These are phyloP conservation scores for Camponotus pennsylvanicus DNA, from an alignment of 1,140 invertebrate genomes.

Conservation along the genomic window DNA sequence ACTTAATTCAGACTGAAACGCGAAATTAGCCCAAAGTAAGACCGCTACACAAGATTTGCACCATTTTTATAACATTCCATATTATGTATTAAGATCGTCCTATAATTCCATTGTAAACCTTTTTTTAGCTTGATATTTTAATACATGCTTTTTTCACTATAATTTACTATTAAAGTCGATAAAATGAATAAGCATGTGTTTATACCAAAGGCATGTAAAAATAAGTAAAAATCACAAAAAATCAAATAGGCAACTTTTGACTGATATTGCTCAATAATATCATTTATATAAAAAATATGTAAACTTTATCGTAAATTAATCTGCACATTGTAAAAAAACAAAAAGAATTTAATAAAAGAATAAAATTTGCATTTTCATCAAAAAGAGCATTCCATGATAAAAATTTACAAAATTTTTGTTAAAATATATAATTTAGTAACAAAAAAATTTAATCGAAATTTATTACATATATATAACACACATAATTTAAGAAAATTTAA, in stretches of 20 bases:
- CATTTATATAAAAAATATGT: constrained; percentile 24
- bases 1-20: constrained; percentile 69
- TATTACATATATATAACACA: too few species aligned
- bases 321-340: constrained; percentile 37
- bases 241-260: constrained; percentile 23
- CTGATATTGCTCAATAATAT: constrained; percentile 39
- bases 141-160: constrained; percentile 33
- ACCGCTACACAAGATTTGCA: constrained; percentile 4
- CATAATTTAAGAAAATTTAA: not conserved
- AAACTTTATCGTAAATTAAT: constrained; percentile 5
- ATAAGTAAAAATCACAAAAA: constrained; percentile 7
- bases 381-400: constrained; percentile 35
- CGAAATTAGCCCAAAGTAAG: constrained; percentile 1
- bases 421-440: constrained; percentile 43
- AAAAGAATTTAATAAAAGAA: constrained; percentile 38
- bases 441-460: not conserved
- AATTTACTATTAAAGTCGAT: constrained; percentile 24
- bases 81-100: constrained; percentile 44
- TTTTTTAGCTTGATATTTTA: constrained; percentile 68
- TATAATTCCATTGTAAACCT: constrained; percentile 49
- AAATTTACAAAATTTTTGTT: not conserved
- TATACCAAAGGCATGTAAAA: constrained; percentile 21
- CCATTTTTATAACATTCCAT: constrained; percentile 71
- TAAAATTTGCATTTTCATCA: constrained; percentile 36
- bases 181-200: constrained; percentile 22